Conservation (phyloP, 2,888 invertebrate genomes). For the Eupeodes luniger region DNA sequence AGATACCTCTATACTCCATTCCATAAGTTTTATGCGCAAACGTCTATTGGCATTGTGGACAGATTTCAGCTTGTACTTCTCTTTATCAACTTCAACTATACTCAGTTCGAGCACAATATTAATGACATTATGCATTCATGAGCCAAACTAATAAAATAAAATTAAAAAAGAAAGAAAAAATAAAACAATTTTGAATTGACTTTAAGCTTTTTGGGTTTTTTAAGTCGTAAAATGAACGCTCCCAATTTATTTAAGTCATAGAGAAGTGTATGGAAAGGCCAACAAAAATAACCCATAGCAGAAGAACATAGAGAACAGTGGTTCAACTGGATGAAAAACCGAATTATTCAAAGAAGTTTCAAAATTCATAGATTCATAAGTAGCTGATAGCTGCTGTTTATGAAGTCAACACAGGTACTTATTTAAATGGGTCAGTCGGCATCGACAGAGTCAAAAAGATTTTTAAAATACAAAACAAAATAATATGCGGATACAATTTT, state of each 20-base stretch:
- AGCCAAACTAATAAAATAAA: slow-evolving; percentile 55
- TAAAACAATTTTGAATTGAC: slow-evolving; percentile 27
- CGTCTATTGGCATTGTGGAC: slow-evolving; percentile 58
- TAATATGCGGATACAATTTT: too few relatives aligned
- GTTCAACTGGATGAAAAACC: background rate
- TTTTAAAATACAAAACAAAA: too few relatives aligned
- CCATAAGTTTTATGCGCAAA: slow-evolving; percentile 48
- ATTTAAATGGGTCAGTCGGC: too few relatives aligned
- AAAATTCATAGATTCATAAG: background rate
- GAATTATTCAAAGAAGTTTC: background rate
- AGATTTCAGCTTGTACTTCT: slow-evolving; percentile 41
- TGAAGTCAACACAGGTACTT: too few relatives aligned
- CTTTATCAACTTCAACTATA: background rate
- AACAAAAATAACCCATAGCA: background rate
- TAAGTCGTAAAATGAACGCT: slow-evolving; percentile 46
- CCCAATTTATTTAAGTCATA: slow-evolving; percentile 32
- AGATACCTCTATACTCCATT: background rate
- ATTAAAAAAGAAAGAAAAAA: background rate
- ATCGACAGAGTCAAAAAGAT: too few relatives aligned
- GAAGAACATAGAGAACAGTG: background rate
- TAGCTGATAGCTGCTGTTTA: too few relatives aligned
- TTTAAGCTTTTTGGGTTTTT: slow-evolving; percentile 42
- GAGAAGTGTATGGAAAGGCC: slow-evolving; percentile 23
- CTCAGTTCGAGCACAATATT: slow-evolving; percentile 23
- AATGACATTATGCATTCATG: slow-evolving; percentile 64